Evolutionary conservation across 2,888 invertebrate species (phyloP).

Genomic region (Altica lythri): DNA sequence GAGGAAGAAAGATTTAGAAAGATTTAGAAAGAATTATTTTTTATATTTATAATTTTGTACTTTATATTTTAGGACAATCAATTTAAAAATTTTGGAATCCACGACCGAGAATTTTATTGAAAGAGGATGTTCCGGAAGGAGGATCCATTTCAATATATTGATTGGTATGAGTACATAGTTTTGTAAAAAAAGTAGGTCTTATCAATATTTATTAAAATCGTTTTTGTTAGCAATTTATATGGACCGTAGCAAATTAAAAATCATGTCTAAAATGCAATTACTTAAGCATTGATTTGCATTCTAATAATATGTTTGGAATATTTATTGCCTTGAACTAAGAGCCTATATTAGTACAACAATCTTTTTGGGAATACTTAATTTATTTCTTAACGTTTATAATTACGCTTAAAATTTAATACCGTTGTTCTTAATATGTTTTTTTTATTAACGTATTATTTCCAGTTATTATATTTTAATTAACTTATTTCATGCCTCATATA

Average conservation of each 20-base stretch:
- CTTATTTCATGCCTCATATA: conserved; percentile 6
- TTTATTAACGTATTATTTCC: conserved; percentile 7
- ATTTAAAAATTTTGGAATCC: too few relatives aligned
- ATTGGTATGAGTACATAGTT: too few relatives aligned
- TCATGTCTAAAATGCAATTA: conserved; percentile 1
- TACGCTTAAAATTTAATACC: conserved; percentile 1
- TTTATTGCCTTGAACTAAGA: conserved; percentile 5
- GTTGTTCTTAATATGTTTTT: conserved; percentile 14
- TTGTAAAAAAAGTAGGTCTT: conserved; percentile 3
- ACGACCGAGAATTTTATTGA: too few relatives aligned
- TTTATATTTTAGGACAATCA: too few relatives aligned
- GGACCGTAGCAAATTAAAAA: conserved; percentile 1
- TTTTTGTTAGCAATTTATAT: not conserved
- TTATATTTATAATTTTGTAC: too few relatives aligned
- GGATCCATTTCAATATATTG: too few relatives aligned
- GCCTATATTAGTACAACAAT: conserved; percentile 1
- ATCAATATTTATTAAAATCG: not conserved
- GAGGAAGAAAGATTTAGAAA: too few relatives aligned
- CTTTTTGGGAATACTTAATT: conserved; percentile 10
- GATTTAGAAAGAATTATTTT: too few relatives aligned
- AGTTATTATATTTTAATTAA: conserved; percentile 15
- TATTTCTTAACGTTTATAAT: conserved; percentile 11
- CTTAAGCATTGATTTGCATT: not conserved
- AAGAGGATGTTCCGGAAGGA: too few relatives aligned
- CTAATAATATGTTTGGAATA: not conserved